Percentiles rank a stretch among this genome's conserved stretches.
Evolutionary conservation across 2,888 invertebrate genomes (phyloP).

Genomic region (Nomada flava): DNA sequence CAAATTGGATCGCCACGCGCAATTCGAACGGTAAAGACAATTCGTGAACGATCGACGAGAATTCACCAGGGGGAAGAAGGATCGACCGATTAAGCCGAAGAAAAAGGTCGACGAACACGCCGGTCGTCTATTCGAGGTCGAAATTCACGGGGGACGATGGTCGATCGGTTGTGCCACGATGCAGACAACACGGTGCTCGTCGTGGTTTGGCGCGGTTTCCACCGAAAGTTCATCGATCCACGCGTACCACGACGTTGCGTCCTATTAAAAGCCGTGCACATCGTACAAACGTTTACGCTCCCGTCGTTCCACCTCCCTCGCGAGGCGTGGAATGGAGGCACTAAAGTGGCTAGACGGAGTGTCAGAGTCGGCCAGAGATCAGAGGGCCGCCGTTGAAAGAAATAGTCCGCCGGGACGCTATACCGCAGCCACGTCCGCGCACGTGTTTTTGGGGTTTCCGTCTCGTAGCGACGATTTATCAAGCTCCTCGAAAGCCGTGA

Average conservation of each 20-base stretch:
- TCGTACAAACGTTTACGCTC: conserved; percentile 57
- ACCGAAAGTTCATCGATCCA: conserved; percentile 73
- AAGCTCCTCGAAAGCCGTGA: conserved; percentile 64
- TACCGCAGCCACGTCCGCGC: conserved; percentile 56
- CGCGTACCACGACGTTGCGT: conserved; percentile 62
- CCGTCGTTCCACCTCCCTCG: conserved; percentile 61
- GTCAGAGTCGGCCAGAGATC: conserved; percentile 74
- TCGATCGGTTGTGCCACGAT: conserved; percentile 12
- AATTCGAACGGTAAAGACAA: neutral
- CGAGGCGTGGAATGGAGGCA: conserved; percentile 67
- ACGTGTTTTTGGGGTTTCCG: conserved; percentile 65
- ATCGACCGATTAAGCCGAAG: neutral
- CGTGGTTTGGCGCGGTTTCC: conserved; percentile 41
- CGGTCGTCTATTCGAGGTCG: conserved; percentile 23
- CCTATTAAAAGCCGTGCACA: conserved; percentile 71
- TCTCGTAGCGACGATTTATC: conserved; percentile 68
- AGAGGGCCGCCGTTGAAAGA: conserved; percentile 77
- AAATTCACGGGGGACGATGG: conserved; percentile 6
- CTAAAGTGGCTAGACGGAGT: conserved; percentile 74
- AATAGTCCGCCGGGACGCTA: conserved; percentile 72
- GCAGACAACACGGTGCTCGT: conserved; percentile 41
- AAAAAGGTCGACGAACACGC: conserved; percentile 1
- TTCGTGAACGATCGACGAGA: neutral
- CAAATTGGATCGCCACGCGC: conserved; percentile 11
- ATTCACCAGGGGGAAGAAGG: neutral